phyloP scores from a whole-genome alignment of 1,140 invertebrate species.

The Grapholita molesta region DNA sequence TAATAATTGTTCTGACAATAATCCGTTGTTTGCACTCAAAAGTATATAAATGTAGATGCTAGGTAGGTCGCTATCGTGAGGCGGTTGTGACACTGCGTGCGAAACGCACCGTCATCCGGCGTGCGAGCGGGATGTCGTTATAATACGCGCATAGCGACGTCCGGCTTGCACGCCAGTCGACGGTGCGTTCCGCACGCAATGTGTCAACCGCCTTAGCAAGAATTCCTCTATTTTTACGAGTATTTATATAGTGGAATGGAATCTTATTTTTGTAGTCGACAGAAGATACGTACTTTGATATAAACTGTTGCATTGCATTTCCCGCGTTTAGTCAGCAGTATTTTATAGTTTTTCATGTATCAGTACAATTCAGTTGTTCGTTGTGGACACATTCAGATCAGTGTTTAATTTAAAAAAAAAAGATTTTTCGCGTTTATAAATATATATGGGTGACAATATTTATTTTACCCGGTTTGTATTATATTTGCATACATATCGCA shows the following conservation, averaged over 20 bases:
- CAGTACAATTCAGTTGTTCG: no score
- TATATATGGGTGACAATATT: not conserved
- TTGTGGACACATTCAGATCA: no score
- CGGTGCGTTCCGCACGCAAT: no score
- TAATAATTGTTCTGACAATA: constrained; percentile 40
- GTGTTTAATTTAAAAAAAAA: not conserved
- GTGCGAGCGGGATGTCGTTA: no score
- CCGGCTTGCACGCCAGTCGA: no score
- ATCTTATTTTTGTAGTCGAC: not conserved
- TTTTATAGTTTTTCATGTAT: not conserved
- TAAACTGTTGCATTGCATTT: not conserved
- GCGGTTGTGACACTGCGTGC: no score
- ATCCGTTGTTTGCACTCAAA: constrained; percentile 31
- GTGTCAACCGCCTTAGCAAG: no score
- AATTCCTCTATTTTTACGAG: not conserved
- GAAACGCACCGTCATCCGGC: no score
- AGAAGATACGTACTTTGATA: not conserved
- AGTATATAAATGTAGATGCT: constrained; percentile 22
- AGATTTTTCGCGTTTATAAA: not conserved
- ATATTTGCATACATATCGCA: not conserved
- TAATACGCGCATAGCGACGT: no score
- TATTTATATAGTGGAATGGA: not conserved
- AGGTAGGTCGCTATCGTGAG: no score
- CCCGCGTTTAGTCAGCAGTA: not conserved
- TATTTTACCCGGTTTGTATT: not conserved